A percentile compares a stretch with the other conserved stretches of the same genome.
Evolutionary conservation across 2,113 vertebrate species (phyloP).

Genomic region (Elgaria multicarinata): DNA sequence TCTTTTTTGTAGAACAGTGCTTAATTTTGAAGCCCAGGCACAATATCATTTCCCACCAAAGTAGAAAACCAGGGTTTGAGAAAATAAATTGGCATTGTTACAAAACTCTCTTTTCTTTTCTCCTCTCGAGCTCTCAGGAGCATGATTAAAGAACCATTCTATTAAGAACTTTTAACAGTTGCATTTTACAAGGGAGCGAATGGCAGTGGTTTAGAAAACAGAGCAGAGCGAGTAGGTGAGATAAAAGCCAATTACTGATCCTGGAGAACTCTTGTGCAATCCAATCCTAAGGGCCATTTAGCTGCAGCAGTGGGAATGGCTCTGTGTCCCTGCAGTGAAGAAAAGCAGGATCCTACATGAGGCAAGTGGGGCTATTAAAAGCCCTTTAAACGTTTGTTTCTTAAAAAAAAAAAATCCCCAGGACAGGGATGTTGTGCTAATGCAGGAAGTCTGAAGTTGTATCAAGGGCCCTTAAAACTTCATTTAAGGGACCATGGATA

Average conservation of each 20-base stretch:
- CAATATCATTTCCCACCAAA: background rate
- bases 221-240: background rate
- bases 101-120: background rate
- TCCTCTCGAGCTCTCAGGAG: background rate
- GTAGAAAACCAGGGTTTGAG: background rate
- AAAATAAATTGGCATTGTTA: background rate
- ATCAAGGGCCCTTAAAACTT: background rate
- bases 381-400: background rate
- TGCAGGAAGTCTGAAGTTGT: background rate
- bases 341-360: background rate
- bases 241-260: background rate
- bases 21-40: background rate
- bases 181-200: conserved; percentile 5
- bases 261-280: background rate
- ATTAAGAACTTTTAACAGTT: background rate
- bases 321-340: background rate
- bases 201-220: conserved; percentile 15
- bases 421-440: background rate
- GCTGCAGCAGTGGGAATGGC: background rate
- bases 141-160: conserved; percentile 7
- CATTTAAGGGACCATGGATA: background rate
- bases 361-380: conserved; percentile 20
- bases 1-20: background rate
- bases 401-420: conserved; percentile 6
- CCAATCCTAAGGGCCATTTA: conserved; percentile 12